Conservation (phyloP, 2,797 vertebrate species). For the Rhyacichthys aspro region DNA sequence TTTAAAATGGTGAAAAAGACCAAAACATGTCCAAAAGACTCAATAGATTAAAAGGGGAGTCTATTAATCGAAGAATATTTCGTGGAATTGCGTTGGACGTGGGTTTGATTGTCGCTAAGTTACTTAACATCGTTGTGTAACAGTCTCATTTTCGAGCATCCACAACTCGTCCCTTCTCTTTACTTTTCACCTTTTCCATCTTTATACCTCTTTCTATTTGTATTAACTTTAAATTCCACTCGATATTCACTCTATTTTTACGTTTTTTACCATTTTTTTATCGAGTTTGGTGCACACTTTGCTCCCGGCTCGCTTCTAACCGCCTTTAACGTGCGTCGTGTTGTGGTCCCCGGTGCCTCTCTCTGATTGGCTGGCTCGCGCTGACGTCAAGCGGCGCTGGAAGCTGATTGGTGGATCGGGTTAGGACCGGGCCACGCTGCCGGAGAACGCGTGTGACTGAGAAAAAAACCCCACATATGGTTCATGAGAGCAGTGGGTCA, state of each 20-base stretch:
- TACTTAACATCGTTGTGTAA: conserved; percentile 76
- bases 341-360: conserved; percentile 32
- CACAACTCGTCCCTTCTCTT: not conserved
- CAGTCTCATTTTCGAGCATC: conserved; percentile 19
- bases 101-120: no score
- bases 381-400: conserved; percentile 59
- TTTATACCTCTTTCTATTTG: not conserved
- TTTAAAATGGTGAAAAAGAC: not conserved
- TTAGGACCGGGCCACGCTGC: conserved; percentile 52
- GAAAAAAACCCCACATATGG: conserved; percentile 53
- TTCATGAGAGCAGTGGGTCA: conserved; percentile 64
- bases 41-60: not conserved
- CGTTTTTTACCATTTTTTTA: not conserved
- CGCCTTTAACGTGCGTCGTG: conserved; percentile 8
- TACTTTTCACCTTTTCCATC: not conserved
- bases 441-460: conserved; percentile 48
- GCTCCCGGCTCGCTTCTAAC: conserved; percentile 1
- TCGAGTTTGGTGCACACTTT: not conserved
- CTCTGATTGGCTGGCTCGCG: conserved; percentile 61
- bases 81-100: not conserved
- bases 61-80: not conserved
- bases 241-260: not conserved
- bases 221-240: not conserved
- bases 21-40: not conserved
- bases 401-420: conserved; percentile 43